phyloP scores from a whole-genome alignment of 2,113 vertebrate species.

The Psophia crepitans region DNA sequence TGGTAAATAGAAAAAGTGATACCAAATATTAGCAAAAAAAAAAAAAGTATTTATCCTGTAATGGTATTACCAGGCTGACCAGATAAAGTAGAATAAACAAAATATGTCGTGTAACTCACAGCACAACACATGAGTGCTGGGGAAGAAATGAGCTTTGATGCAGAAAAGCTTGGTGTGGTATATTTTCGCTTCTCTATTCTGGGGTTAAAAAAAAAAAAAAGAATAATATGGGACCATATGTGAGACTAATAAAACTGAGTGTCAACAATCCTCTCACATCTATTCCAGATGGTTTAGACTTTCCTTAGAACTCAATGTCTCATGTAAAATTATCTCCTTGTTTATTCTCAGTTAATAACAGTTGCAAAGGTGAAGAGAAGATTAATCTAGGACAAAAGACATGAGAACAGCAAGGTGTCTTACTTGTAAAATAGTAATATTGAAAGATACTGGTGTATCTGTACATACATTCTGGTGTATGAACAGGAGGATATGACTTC shows the following conservation, averaged over 20 bases:
- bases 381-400: neutral
- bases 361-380: slow-evolving; percentile 3
- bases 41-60: neutral
- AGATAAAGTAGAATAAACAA: neutral
- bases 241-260: neutral
- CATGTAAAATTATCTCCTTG: neutral
- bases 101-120: neutral
- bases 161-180: neutral
- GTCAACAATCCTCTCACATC: neutral
- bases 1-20: neutral
- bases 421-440: neutral
- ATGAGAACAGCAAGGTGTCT: neutral
- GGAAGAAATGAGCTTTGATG: neutral
- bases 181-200: neutral
- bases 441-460: neutral
- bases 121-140: neutral
- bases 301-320: neutral
- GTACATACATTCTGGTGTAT: neutral
- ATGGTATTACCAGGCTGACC: neutral
- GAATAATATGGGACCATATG: neutral
- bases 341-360: slow-evolving; percentile 4
- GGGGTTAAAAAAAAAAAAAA: neutral
- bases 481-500: neutral
- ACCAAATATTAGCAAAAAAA: neutral
- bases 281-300: neutral